phyloP scores from a whole-genome alignment of 1,140 invertebrate species.

The Nephila pilipes region DNA sequence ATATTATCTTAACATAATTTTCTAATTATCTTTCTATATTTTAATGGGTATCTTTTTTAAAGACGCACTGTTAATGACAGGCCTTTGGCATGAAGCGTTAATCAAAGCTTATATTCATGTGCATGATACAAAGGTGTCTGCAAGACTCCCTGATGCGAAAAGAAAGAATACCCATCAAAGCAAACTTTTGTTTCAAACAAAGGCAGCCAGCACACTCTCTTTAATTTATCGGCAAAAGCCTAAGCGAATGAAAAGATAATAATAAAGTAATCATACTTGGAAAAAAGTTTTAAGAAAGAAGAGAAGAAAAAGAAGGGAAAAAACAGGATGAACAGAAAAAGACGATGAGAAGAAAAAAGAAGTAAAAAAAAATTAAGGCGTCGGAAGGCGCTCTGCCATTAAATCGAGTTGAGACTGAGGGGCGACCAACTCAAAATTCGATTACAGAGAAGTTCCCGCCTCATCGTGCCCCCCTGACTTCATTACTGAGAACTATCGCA shows the following conservation, averaged over 20 bases:
- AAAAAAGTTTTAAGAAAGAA: not conserved
- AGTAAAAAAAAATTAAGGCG: not conserved
- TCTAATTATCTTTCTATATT: too few relatives aligned
- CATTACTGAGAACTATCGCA: conserved; percentile 52
- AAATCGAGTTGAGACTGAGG: conserved; percentile 65
- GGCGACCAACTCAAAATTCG: conserved; percentile 68
- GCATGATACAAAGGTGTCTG: not conserved
- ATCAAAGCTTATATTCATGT: not conserved
- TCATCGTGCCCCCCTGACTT: conserved; percentile 50
- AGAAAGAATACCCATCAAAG: not conserved
- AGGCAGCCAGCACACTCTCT: not conserved
- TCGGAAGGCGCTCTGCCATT: conserved; percentile 48
- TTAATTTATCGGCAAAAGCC: conserved; percentile 64
- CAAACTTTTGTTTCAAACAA: conserved; percentile 30
- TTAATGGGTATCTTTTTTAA: too few relatives aligned
- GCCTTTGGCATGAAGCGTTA: too few relatives aligned
- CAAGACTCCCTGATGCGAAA: not conserved
- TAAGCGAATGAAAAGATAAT: conserved; percentile 59
- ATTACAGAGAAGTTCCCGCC: conserved; percentile 63
- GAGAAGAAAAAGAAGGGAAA: not conserved
- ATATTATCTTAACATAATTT: too few relatives aligned
- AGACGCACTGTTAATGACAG: too few relatives aligned
- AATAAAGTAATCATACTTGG: conserved; percentile 65
- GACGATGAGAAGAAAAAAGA: not conserved
- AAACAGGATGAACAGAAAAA: not conserved